Percentiles rank a stretch among this genome's conserved stretches.
Evolutionary conservation across 2,113 vertebrate genomes (phyloP).

Genomic region (Bambusicola thoracicus): DNA sequence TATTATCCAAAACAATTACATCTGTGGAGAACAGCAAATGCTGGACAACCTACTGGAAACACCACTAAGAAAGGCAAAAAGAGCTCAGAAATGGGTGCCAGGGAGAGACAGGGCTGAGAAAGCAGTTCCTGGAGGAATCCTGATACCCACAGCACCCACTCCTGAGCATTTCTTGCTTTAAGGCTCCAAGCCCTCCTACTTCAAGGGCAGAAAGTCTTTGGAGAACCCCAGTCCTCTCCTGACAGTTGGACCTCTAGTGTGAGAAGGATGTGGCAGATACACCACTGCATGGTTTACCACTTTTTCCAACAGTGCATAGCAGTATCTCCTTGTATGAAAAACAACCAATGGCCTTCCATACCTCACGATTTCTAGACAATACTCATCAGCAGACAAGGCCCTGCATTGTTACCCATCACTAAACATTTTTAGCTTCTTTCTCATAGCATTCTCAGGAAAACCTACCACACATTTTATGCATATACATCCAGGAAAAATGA

Average conservation of each 20-base stretch:
- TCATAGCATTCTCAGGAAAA: not conserved
- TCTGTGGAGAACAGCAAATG: not conserved
- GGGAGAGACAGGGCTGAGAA: not conserved
- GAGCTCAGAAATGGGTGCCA: not conserved
- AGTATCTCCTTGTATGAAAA: not conserved
- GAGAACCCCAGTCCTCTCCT: not conserved
- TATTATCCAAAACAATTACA: not conserved
- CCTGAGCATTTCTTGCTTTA: too few relatives aligned
- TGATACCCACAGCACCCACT: too few relatives aligned
- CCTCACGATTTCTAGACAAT: too few relatives aligned
- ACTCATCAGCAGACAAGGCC: not conserved
- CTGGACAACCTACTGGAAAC: not conserved
- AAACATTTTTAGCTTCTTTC: not conserved
- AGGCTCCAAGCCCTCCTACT: too few relatives aligned
- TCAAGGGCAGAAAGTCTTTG: not conserved
- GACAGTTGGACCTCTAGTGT: rapidly evolving
- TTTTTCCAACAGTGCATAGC: not conserved
- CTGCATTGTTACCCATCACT: rapidly evolving
- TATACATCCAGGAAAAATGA: not conserved
- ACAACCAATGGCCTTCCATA: not conserved
- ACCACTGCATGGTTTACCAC: not conserved
- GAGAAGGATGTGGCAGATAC: not conserved
- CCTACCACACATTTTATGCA: not conserved
- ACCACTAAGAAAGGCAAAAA: not conserved
- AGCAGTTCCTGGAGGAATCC: not conserved